A percentile compares a stretch with the other conserved stretches of the same genome.
Conservation (phyloP, 2,797 vertebrate species). For the Phrynocephalus forsythii region DNA sequence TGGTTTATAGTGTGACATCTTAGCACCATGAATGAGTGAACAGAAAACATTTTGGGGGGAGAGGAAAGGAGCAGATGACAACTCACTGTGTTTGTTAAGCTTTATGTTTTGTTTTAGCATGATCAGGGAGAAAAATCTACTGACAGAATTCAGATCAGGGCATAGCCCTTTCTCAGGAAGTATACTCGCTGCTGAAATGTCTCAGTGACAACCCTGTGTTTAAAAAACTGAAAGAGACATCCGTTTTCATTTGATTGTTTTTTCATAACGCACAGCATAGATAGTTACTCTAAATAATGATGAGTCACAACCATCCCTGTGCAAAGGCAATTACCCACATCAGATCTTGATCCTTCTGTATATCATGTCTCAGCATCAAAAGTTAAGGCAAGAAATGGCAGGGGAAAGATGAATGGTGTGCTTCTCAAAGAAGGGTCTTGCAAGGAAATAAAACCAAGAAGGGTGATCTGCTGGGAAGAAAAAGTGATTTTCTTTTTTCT, state of each 20-base stretch:
- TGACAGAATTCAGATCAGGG: not conserved
- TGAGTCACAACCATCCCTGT: not conserved
- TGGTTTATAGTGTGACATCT: not conserved
- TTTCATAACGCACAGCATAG: not conserved
- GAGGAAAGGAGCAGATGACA: too few relatives aligned
- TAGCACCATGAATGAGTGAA: not conserved
- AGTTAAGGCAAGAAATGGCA: slow-evolving; percentile 1
- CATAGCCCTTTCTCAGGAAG: not conserved
- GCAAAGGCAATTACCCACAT: not conserved
- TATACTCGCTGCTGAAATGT: not conserved
- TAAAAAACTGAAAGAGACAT: not conserved
- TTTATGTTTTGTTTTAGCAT: not conserved
- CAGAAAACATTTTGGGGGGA: not conserved
- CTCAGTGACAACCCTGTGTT: not conserved
- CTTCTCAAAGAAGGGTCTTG: not conserved
- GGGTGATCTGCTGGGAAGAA: not conserved
- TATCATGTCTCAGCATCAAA: not conserved
- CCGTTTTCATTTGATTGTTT: not conserved
- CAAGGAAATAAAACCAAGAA: not conserved
- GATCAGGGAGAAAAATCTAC: not conserved
- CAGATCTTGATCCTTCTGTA: not conserved
- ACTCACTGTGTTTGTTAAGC: not conserved
- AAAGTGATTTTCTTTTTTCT: not conserved
- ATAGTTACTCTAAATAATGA: not conserved
- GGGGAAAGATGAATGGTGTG: not conserved